These are phyloP conservation scores for Neosilurus hyrtlii DNA, from an alignment of 2,797 vertebrate species.

Conservation along the genomic window DNA sequence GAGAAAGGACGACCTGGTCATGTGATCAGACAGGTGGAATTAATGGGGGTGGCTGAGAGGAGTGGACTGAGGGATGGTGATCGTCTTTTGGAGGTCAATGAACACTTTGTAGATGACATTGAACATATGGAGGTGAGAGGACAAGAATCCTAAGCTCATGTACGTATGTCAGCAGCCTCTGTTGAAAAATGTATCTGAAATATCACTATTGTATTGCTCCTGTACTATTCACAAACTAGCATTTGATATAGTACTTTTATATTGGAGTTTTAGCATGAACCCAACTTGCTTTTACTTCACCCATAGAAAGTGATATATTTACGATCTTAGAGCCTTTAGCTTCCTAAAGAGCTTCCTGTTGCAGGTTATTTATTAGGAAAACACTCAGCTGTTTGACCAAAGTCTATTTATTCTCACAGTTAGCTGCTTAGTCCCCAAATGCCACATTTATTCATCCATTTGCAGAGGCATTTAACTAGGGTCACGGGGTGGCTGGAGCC, in stretches of 20 bases:
- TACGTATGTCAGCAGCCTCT: too few relatives aligned
- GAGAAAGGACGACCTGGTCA: slow-evolving; percentile 64
- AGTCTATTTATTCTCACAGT: background rate
- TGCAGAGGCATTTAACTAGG: too few relatives aligned
- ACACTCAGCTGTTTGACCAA: background rate
- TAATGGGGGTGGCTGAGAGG: slow-evolving; percentile 76
- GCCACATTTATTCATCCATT: background rate
- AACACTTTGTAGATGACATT: slow-evolving; percentile 70
- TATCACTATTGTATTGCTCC: too few relatives aligned
- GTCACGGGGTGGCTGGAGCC: too few relatives aligned
- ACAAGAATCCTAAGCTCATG: background rate
- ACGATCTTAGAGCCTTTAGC: background rate
- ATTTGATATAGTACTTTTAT: background rate
- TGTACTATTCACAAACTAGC: background rate
- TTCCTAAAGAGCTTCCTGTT: background rate
- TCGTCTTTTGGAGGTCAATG: slow-evolving; percentile 85
- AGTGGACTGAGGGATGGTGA: slow-evolving; percentile 82
- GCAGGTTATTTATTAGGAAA: background rate
- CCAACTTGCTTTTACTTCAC: background rate
- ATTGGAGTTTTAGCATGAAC: background rate
- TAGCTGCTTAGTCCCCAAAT: background rate
- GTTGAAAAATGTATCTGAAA: background rate
- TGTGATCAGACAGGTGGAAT: slow-evolving; percentile 72
- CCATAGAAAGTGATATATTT: background rate
- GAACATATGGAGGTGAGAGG: slow-evolving; percentile 75